These are phyloP conservation scores for Octonoba sinensis DNA, from an alignment of 2,888 invertebrate genomes.

Conservation along the genomic window DNA sequence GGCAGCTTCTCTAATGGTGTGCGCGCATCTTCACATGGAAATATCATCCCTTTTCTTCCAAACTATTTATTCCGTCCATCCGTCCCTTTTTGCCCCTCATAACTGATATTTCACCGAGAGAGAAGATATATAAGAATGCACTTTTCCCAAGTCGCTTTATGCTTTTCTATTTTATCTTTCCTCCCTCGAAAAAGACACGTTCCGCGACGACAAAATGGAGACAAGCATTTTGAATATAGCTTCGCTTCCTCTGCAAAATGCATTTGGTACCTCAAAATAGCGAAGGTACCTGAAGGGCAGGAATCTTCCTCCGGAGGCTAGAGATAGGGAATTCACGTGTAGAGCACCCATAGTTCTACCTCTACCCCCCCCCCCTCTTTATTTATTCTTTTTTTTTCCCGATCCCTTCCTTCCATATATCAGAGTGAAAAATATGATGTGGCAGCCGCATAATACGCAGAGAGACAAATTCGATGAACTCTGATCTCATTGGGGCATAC, in stretches of 20 bases:
- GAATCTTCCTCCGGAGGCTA: no score
- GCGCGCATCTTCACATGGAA: slow-evolving; percentile 13
- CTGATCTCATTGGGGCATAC: slow-evolving; percentile 34
- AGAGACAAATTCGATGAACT: slow-evolving; percentile 49
- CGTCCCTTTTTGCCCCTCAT: neutral
- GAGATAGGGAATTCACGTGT: no score
- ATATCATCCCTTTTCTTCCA: slow-evolving; percentile 29
- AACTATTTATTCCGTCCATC: slow-evolving; percentile 46
- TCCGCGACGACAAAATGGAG: slow-evolving; percentile 46
- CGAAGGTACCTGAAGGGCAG: no score
- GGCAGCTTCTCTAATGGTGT: slow-evolving; percentile 35
- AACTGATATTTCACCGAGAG: neutral
- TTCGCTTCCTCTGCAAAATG: slow-evolving; percentile 28
- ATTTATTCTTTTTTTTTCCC: slow-evolving; percentile 8
- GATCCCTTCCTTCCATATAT: no score
- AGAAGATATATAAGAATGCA: slow-evolving; percentile 19
- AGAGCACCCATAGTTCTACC: neutral
- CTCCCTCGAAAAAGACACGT: neutral
- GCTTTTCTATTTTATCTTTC: slow-evolving; percentile 1
- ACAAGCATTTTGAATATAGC: slow-evolving; percentile 46
- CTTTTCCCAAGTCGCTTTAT: slow-evolving; percentile 35
- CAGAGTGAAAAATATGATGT: slow-evolving; percentile 23
- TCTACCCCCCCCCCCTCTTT: neutral
- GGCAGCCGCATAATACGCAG: slow-evolving; percentile 36
- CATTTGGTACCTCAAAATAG: slow-evolving; percentile 29